Conservation (phyloP, 2,888 invertebrate genomes). For the Perithous albicinctus region DNA sequence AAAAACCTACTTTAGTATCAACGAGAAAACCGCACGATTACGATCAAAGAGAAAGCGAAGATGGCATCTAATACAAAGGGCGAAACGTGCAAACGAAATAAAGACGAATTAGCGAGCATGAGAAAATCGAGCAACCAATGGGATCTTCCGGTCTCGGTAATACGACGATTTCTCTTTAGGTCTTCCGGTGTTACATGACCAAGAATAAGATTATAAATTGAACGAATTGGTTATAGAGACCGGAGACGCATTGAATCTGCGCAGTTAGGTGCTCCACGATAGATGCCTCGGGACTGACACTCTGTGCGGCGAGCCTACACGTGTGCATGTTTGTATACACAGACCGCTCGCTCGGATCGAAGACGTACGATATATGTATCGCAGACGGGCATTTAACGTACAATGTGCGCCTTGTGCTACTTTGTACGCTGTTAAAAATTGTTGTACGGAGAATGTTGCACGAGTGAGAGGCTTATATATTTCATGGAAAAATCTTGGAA, state of each 20-base stretch:
- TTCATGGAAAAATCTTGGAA: slow-evolving; percentile 9
- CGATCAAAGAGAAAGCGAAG: slow-evolving; percentile 36
- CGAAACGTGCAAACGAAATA: neutral
- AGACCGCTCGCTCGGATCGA: slow-evolving; percentile 60
- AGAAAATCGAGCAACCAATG: slow-evolving; percentile 8
- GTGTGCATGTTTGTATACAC: slow-evolving; percentile 66
- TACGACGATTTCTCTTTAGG: slow-evolving; percentile 29
- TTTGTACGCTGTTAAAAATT: neutral
- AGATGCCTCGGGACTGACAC: slow-evolving; percentile 11
- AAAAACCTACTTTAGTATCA: neutral
- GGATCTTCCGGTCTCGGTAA: slow-evolving; percentile 21
- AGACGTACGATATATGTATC: neutral
- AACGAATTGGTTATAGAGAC: slow-evolving; percentile 41
- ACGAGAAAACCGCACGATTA: neutral
- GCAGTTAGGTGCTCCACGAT: slow-evolving; percentile 44
- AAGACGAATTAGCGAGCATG: neutral
- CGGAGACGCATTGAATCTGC: slow-evolving; percentile 49
- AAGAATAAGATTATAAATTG: slow-evolving; percentile 25
- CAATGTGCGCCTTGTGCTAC: neutral
- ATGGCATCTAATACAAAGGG: neutral
- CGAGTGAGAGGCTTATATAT: neutral
- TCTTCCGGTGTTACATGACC: slow-evolving; percentile 56
- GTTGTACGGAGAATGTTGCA: neutral
- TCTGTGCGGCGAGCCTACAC: slow-evolving; percentile 36
- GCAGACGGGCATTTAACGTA: slow-evolving; percentile 10